phyloP scores from a whole-genome alignment of 2,113 vertebrate species.

The Pandion haliaetus region DNA sequence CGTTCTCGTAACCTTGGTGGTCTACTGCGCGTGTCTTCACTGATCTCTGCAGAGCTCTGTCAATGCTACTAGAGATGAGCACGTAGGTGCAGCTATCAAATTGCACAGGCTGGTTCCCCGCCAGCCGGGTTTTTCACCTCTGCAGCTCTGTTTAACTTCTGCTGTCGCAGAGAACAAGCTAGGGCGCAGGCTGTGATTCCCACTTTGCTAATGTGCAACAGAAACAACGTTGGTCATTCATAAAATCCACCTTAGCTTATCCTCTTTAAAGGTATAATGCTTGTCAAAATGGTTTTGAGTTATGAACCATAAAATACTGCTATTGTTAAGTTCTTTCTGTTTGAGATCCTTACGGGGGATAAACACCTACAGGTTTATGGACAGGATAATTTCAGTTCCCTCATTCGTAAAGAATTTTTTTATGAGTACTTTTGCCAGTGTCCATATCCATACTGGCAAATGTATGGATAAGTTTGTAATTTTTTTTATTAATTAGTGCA shows the following conservation, averaged over 20 bases:
- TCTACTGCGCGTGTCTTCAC: not conserved
- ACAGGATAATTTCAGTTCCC: not conserved
- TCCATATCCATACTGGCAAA: not conserved
- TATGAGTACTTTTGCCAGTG: not conserved
- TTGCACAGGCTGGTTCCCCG: not conserved
- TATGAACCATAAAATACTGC: not conserved
- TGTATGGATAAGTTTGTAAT: not conserved
- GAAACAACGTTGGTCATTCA: not conserved
- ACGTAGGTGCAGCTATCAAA: rapidly evolving
- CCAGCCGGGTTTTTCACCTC: not conserved
- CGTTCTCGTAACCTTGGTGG: not conserved
- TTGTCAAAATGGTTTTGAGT: not conserved
- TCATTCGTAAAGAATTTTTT: not conserved
- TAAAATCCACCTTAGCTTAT: not conserved
- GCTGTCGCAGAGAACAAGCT: not conserved
- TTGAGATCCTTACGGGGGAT: not conserved
- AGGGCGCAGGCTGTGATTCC: not conserved
- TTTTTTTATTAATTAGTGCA: not conserved
- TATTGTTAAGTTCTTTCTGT: not conserved
- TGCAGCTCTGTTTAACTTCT: not conserved
- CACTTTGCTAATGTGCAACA: not conserved
- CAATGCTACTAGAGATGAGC: not conserved
- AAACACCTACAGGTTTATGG: not conserved
- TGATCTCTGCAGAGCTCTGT: not conserved
- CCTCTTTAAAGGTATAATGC: not conserved